Evolutionary conservation across 2,888 invertebrate genomes (phyloP).

Genomic region (Eretmocerus hayati): DNA sequence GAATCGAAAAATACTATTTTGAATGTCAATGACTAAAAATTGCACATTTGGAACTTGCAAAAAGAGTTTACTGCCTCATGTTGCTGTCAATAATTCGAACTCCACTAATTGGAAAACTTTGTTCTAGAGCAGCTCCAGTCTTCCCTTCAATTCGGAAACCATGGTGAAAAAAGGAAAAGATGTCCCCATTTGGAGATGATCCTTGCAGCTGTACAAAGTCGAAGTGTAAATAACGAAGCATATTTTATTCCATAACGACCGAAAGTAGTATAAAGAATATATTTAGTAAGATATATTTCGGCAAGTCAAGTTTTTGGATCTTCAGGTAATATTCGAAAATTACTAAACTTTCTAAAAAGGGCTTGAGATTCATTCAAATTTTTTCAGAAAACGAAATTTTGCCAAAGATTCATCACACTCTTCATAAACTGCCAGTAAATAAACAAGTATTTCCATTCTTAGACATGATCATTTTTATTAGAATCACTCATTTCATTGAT

Average conservation of each 20-base stretch:
- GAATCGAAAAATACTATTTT: too few species aligned
- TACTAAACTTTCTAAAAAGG: background rate
- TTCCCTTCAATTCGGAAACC: constrained; percentile 34
- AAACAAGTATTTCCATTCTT: constrained; percentile 12
- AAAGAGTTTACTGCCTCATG: too few species aligned
- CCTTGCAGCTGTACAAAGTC: constrained; percentile 16
- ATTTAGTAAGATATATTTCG: constrained; percentile 9
- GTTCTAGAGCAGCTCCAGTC: constrained; percentile 31
- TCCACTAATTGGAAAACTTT: too few species aligned
- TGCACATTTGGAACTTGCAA: too few species aligned
- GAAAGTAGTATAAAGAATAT: constrained; percentile 9
- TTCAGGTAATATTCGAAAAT: background rate
- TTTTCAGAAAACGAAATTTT: constrained; percentile 4
- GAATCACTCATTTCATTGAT: too few species aligned
- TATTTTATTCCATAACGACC: constrained; percentile 8
- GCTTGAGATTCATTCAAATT: background rate
- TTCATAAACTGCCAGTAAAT: constrained; percentile 8
- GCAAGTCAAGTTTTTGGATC: constrained; percentile 15
- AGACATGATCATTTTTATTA: too few species aligned
- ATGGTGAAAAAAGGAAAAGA: constrained; percentile 27
- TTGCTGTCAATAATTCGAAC: background rate
- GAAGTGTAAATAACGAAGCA: constrained; percentile 22
- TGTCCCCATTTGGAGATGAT: constrained; percentile 14
- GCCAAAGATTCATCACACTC: constrained; percentile 12
- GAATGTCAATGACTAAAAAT: background rate